phyloP scores from a whole-genome alignment of 1,140 invertebrate species.

The Globodera rostochiensis region DNA sequence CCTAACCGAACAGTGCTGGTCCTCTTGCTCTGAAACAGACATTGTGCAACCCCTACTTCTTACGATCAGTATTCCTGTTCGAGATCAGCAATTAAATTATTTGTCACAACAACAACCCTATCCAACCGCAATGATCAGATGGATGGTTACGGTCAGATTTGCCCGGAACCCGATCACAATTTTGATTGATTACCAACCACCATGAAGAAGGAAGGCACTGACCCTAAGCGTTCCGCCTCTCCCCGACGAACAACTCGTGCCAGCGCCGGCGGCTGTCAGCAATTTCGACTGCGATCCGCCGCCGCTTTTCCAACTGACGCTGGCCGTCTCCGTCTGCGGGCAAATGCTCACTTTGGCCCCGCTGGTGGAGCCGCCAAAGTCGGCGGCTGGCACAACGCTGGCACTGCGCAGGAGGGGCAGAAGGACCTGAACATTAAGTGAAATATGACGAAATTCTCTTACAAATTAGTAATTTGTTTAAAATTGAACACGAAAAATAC shows the following conservation, averaged over 20 bases:
- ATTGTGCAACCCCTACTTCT: neutral
- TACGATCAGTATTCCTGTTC: too few relatives aligned
- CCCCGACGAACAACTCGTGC: neutral
- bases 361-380: neutral
- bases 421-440: neutral
- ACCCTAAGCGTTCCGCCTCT: neutral
- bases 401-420: neutral
- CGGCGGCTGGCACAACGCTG: neutral
- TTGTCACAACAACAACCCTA: too few relatives aligned
- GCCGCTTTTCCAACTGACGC: neutral
- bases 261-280: neutral
- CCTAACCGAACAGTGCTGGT: slow-evolving; percentile 52
- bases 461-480: too few relatives aligned
- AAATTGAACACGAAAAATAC: too few relatives aligned
- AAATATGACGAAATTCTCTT: neutral
- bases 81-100: too few relatives aligned
- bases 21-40: slow-evolving; percentile 6
- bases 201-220: neutral
- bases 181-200: too few relatives aligned
- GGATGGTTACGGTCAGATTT: too few relatives aligned
- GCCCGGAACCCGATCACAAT: too few relatives aligned
- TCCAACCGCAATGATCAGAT: too few relatives aligned
- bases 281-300: slow-evolving; percentile 1
- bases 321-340: slow-evolving; percentile 1
- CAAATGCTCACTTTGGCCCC: neutral